These are phyloP conservation scores for Drosophila setosimentum DNA, from an alignment of 2,888 invertebrate genomes.

Conservation along the genomic window DNA sequence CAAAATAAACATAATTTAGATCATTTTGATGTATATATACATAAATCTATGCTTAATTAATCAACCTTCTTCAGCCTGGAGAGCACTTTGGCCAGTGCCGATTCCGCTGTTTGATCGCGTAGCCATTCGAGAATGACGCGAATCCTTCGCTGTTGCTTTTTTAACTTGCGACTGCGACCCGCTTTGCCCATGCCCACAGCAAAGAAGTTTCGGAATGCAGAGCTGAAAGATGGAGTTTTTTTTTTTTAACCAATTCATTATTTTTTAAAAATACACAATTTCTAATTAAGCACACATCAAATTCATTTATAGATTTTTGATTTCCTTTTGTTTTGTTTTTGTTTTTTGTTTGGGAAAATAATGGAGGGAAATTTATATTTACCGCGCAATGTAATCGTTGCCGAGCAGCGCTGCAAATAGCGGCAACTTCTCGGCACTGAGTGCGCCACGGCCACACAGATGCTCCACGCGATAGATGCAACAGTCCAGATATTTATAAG, in stretches of 20 bases:
- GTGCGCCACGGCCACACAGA: slow-evolving; percentile 88
- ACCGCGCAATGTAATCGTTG: slow-evolving; percentile 93
- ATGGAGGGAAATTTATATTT: neutral
- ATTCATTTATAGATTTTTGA: neutral
- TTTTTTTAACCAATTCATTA: neutral
- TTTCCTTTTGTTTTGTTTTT: neutral
- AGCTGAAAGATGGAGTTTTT: slow-evolving; percentile 50
- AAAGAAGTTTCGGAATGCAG: slow-evolving; percentile 90
- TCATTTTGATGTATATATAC: neutral
- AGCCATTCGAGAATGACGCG: slow-evolving; percentile 91
- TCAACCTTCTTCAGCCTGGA: slow-evolving; percentile 87
- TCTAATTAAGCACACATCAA: neutral
- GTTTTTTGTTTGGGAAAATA: neutral
- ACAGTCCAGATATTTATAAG: slow-evolving; percentile 86
- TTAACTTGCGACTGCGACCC: slow-evolving; percentile 81
- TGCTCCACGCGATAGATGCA: slow-evolving; percentile 90
- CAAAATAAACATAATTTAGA: neutral
- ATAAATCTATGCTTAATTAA: neutral
- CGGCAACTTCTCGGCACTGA: slow-evolving; percentile 90
- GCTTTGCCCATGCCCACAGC: slow-evolving; percentile 85
- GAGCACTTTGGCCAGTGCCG: slow-evolving; percentile 89
- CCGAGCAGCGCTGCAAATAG: slow-evolving; percentile 93
- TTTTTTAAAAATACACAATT: neutral
- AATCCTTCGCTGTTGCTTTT: slow-evolving; percentile 89
- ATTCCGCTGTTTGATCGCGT: slow-evolving; percentile 89